Base-by-base conservation (phyloP, 2,888 invertebrate species). In the Tetheella fluctuosa region DNA sequence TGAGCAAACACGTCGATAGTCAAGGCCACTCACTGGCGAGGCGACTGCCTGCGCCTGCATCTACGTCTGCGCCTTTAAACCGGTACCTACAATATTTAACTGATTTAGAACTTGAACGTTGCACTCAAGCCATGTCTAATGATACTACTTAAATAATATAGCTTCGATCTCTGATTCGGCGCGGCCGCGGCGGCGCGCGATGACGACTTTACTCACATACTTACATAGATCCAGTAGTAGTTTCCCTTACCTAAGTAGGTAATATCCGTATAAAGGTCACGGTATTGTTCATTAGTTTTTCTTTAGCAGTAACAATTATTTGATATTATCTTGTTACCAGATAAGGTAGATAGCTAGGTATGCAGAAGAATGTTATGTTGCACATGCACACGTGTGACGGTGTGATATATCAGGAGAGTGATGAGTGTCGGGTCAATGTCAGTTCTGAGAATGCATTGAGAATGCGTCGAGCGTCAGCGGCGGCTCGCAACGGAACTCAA, bases 391-490 rank as follows among this genome's bases (percentile, higher is more conserved):
- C 37, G 6, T 6, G n/a, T n/a, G n/a, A n/a, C n/a, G n/a, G 37
- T 39, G 37, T 39, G 37, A 39, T 39, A 39, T 39, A 15, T 15
- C 15, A 39, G 37, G 15, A 39, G 37, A 39, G 10, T 15, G 15
- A 13, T 13, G 10, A 39, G 37, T 15, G 15, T 39, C 37, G 37
- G 37, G 37, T 39, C 37, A 39, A 39, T 39, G 37, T 39, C 37
- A 39, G 37, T 39, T 39, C 37, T 39, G 37, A 39, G 37, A 39
- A 39, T 39, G 37, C 37, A 39, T 39, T 39, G 28, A n/a, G n/a
- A n/a, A n/a, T n/a, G n/a, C n/a, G n/a, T n/a, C n/a, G n/a, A n/a
- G n/a, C n/a, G n/a, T n/a, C n/a, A n/a, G n/a, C n/a, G n/a, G n/a
- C n/a, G n/a, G n/a, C n/a, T n/a, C n/a, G n/a, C n/a, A n/a, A n/a